Evolutionary conservation across 2,113 vertebrate genomes (phyloP).

Genomic region (Equus quagga): DNA sequence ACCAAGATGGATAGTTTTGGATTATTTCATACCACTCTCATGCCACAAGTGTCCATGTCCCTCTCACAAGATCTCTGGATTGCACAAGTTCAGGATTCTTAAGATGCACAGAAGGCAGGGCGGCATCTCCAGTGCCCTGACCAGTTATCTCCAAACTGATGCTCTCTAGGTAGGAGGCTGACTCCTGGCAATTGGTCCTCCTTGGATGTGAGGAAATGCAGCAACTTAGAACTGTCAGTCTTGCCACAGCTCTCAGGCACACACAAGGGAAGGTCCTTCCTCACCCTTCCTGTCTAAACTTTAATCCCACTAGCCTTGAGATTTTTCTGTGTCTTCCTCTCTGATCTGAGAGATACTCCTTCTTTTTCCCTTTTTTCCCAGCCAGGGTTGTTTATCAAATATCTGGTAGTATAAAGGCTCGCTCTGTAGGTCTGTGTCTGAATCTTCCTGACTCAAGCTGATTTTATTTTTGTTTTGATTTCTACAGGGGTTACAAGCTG

Average conservation of each 20-base stretch:
- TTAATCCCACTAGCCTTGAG: not conserved
- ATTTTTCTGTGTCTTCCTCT: not conserved
- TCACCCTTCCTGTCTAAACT: not conserved
- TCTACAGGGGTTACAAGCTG: not conserved
- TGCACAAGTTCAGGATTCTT: not conserved
- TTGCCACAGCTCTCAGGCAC: not conserved
- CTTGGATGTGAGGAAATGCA: not conserved
- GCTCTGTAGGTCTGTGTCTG: slow-evolving; percentile 6
- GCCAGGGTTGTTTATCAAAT: not conserved
- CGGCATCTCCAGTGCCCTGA: not conserved
- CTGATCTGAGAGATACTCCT: not conserved
- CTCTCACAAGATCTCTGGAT: not conserved
- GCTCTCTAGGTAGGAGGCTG: not conserved
- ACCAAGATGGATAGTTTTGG: not conserved
- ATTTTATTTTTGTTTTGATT: slow-evolving; percentile 57
- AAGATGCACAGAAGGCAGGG: not conserved
- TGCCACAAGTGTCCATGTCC: no score
- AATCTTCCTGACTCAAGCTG: slow-evolving; percentile 30
- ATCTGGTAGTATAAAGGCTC: not conserved
- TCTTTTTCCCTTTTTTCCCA: not conserved
- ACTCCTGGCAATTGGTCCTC: not conserved
- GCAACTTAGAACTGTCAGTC: not conserved
- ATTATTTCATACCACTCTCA: not conserved
- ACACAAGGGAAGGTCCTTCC: not conserved
- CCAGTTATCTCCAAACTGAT: not conserved